Conservation (phyloP, 2,113 vertebrate species). For the Sphyrna mokarran region DNA sequence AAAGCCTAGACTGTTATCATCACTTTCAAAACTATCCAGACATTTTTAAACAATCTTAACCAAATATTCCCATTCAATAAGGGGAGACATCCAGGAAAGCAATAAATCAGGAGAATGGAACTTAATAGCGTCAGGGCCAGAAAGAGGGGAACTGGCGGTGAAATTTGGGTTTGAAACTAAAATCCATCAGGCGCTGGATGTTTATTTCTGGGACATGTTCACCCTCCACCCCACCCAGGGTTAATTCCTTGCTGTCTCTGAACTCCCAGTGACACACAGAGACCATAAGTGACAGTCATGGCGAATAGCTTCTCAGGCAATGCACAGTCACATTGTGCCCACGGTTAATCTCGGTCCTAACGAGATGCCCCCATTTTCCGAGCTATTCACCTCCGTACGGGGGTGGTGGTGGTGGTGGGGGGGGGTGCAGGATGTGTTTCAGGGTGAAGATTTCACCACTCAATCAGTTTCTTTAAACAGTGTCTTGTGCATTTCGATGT, state of each 20-base stretch:
- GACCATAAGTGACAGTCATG: neutral
- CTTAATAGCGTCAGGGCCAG: neutral
- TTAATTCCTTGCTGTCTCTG: neutral
- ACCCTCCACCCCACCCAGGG: too few relatives aligned
- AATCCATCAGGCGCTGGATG: neutral
- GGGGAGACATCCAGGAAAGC: neutral
- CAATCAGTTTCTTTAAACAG: neutral
- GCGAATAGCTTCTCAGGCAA: too few relatives aligned
- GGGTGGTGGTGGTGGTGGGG: too few relatives aligned
- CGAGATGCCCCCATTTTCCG: neutral
- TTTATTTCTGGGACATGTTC: neutral
- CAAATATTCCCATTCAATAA: neutral
- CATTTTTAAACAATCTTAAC: neutral
- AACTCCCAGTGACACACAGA: neutral
- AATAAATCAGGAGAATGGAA: neutral
- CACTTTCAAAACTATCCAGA: neutral
- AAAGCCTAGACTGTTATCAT: neutral
- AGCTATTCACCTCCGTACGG: too few relatives aligned
- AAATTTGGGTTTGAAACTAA: neutral
- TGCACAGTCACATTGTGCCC: neutral
- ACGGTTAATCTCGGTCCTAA: neutral
- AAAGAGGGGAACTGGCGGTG: neutral
- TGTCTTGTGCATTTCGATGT: neutral
- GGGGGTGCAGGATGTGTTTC: neutral
- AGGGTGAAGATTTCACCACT: neutral